Percentiles rank a stretch among this genome's conserved stretches.
Conservation (phyloP, 2,797 vertebrate genomes). For the Spinibarbus caldwelli region DNA sequence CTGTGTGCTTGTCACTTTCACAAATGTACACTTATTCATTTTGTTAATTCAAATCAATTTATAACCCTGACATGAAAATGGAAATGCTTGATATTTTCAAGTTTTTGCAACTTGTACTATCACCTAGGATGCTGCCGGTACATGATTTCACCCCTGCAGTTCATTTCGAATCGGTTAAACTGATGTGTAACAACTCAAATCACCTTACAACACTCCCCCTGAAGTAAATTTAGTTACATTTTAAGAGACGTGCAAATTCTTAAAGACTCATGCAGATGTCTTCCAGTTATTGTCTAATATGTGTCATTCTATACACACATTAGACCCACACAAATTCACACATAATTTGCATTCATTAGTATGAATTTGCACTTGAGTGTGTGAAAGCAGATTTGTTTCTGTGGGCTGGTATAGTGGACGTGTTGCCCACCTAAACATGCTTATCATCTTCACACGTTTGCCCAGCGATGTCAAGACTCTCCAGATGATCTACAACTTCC, state of each 20-base stretch:
- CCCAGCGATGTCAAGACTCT: not conserved
- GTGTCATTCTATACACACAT: not conserved
- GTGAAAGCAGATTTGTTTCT: not conserved
- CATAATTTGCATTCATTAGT: constrained; percentile 7
- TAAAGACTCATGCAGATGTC: not conserved
- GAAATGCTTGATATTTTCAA: not conserved
- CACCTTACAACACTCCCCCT: not conserved
- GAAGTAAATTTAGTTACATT: not conserved
- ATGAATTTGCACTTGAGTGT: constrained; percentile 8
- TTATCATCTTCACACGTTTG: constrained; percentile 10
- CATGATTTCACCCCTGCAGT: not conserved
- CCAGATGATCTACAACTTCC: not conserved
- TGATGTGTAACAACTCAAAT: not conserved
- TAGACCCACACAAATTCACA: constrained; percentile 1
- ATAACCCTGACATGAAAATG: not conserved
- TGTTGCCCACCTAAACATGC: not conserved
- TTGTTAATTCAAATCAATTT: no score
- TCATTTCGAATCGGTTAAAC: not conserved
- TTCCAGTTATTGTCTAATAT: not conserved
- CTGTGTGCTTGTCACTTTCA: not conserved
- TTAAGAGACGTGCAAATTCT: not conserved
- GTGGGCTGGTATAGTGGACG: not conserved
- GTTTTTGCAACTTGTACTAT: not conserved
- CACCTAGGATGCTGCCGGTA: not conserved
- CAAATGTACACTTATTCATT: not conserved